Evolutionary conservation across 35 echinoderm and acorn worm species (phyloP).

Genomic region (Amphiura filiformis): DNA sequence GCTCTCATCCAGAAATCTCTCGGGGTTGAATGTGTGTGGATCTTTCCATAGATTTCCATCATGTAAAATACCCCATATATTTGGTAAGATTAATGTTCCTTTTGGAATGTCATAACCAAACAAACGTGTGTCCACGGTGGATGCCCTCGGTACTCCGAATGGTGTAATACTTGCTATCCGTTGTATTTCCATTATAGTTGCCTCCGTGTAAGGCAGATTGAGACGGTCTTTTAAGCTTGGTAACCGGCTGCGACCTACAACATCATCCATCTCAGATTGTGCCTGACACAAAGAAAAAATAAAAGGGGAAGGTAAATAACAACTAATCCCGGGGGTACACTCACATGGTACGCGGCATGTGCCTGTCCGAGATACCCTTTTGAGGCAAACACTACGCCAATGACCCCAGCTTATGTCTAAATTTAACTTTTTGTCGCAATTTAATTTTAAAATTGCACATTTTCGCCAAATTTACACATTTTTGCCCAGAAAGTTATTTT

Average conservation of each 20-base stretch:
- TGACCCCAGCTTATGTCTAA: too few species aligned
- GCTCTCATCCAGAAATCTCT: conserved; percentile 54
- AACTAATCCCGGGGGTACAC: too few species aligned
- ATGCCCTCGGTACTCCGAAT: conserved; percentile 27
- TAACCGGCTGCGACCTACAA: conserved; percentile 10
- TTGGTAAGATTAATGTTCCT: conserved; percentile 30
- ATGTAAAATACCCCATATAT: conserved; percentile 24
- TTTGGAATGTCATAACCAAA: conserved; percentile 51
- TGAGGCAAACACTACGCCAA: too few species aligned
- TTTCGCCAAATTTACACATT: too few species aligned
- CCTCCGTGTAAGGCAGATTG: conserved; percentile 41
- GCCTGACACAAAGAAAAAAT: too few species aligned
- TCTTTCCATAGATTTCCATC: conserved; percentile 41
- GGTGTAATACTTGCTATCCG: conserved; percentile 16
- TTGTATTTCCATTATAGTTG: conserved; percentile 48
- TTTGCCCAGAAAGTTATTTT: too few species aligned
- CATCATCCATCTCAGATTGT: conserved; percentile 41
- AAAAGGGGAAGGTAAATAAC: too few species aligned
- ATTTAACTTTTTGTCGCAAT: too few species aligned
- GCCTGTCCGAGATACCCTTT: too few species aligned
- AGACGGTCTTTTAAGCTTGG: conserved; percentile 24
- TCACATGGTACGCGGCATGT: too few species aligned
- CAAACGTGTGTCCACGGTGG: conserved; percentile 16
- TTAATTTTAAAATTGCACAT: too few species aligned
- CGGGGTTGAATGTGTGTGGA: conserved; percentile 50